Base-by-base conservation (phyloP, 2,888 invertebrate species). In the Carcina quercana region DNA sequence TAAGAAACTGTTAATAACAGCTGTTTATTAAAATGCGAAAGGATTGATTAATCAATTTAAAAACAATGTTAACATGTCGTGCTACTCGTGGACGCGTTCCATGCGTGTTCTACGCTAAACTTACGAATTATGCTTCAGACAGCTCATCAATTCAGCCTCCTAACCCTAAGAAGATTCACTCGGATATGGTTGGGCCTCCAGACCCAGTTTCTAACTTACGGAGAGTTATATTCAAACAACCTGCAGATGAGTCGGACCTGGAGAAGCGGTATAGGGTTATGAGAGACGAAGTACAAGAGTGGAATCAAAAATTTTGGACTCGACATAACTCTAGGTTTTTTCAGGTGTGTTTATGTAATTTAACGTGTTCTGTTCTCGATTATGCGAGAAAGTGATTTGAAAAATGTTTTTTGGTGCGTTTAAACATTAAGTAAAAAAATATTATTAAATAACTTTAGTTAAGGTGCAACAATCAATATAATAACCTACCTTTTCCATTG, bases 261-360 rank as follows among this genome's bases (percentile, higher is more conserved):
- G 92, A 94, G 51, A 86, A 76, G 45, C 67, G 72, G 43, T 88
- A 91, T 48, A 84, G 95, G 38, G 63, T 87, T 44, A 65, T 87
- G 43, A 87, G 91, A 53, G 79, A 86, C 42, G 88, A 89, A 38
- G 91, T 92, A 0, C 93, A 94, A 52, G 76, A 86, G 34, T 96
- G 95, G 95, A 95, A 95, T 67, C 91, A 95, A 43, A 78, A 86
- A 20, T 96, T 95, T 74, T 96, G 96, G 96, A 80, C 86, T 1
- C 83, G 86, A 39, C 95, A 96, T 52, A 96, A 96, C 59, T 86
- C 86, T 13, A 87, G 86, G 34, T 96, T 95, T 70, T 86, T 88
- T 53, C 85, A 90, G 66, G 82, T 80, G 59, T 15, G 14, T 41
- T 39, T 31, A 29, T 17, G 32, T 45, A 36, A 36, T 29, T 27